Percentiles rank a stretch among this genome's conserved stretches.
Conservation (phyloP, 2,888 invertebrate species). For the Phania funesta region DNA sequence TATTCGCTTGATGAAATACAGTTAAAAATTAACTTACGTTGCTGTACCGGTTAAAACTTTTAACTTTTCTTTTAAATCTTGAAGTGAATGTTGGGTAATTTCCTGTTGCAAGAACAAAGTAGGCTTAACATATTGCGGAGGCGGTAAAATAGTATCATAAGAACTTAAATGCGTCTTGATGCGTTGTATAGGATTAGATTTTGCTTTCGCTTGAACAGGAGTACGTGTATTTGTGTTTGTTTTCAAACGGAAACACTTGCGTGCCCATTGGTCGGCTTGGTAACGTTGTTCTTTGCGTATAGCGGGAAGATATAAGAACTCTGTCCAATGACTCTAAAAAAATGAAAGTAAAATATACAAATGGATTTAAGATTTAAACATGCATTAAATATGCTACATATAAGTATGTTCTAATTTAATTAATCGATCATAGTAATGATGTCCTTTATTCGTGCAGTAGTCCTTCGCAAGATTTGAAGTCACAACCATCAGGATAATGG, state of each 20-base stretch:
- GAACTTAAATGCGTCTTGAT: constrained; percentile 83
- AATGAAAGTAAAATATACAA: background rate
- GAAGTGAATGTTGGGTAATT: constrained; percentile 73
- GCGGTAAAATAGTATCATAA: constrained; percentile 83
- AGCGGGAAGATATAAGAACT: constrained; percentile 83
- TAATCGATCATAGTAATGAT: too few relatives aligned
- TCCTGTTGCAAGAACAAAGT: constrained; percentile 65
- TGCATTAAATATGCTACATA: background rate
- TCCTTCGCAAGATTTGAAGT: too few relatives aligned
- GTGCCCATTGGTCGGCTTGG: constrained; percentile 82
- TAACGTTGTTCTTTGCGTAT: constrained; percentile 82
- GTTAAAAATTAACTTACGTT: constrained; percentile 77
- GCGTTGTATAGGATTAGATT: constrained; percentile 81
- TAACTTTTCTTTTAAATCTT: constrained; percentile 76
- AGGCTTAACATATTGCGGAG: constrained; percentile 81
- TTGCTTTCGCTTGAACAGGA: constrained; percentile 72
- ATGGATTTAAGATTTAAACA: background rate
- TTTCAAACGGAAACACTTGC: constrained; percentile 81
- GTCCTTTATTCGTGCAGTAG: too few relatives aligned
- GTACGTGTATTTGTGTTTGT: constrained; percentile 68
- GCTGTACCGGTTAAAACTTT: constrained; percentile 80
- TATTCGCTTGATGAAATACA: background rate
- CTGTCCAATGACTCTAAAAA: constrained; percentile 84
- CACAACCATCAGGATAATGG: too few relatives aligned
- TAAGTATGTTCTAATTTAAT: too few relatives aligned